Base-by-base conservation (phyloP, 2,888 invertebrate species). In the Pristionchus mayeri region DNA sequence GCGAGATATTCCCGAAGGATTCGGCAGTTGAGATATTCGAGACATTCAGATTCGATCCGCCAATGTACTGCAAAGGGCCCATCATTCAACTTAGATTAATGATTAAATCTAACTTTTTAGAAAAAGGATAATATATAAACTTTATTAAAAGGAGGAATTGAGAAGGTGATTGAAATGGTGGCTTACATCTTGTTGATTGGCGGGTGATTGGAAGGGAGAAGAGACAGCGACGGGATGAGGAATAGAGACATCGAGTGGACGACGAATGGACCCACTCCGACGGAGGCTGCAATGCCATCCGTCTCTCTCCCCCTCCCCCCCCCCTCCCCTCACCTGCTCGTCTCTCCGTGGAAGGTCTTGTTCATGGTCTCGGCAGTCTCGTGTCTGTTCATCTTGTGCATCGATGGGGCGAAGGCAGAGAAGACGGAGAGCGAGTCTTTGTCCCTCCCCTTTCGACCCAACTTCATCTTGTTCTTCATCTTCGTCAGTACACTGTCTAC, bases 401-500 rank as follows among this genome's bases (percentile, higher is more conserved):
- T 78, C n/a, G 78, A 78, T 30, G 78, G 78, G 16, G 78, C 78
- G 34, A 78, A 80, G 50, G 80, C 54, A 54, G 80, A 80, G 37
- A 80, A 54, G n/a, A 80, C 57, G 3, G 80, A 80, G 21, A 80
- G 21, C n/a, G 80, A 80, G n/a, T 80, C 80, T 37, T 89, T 89
- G 84, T 86, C 87, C 50, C 87, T 86, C 30, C 85, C 86, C 21
- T 87, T 87, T 3, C 34, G n/a, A n/a, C 86, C 85, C 50, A 85
- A 84, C n/a, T 88, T 86, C 79, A 90, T 89, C 84, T 90, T 90
- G 34, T 86, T 82, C 85, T 89, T 90, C 87, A 90, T 88, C 76
- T 87, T 87, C 30, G 81, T 82, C 85, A 88, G 85, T 21, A 85
- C 81, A 30, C 48, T 30, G 18, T 86, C 86, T 86, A 40, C 16